Evolutionary conservation across 2,797 vertebrate species (phyloP), one percentile per base, ranked within the genome.

Genomic region (Helostoma temminkii): DNA sequence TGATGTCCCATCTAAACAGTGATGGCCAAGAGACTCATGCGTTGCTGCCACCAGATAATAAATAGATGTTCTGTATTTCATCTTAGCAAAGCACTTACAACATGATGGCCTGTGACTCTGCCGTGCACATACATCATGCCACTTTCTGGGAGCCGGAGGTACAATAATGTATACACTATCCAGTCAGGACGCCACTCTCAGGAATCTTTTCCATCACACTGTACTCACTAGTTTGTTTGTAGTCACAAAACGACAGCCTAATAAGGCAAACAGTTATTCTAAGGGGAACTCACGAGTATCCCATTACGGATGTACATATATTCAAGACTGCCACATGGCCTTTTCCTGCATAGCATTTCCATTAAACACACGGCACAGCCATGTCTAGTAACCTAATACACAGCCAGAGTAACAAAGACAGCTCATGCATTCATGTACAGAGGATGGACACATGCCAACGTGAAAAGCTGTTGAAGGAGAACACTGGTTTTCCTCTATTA

Each of bases 241-340:
- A 81, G 84, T 90, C 84, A 85, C 83, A 86, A 76, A 85, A 89
- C 72, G 83, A 87, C 81, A 76, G 86, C 88, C 87, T 91, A 93
- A 93, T 91, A 91, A 90, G 88, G 87, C 74, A 86, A 90, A 90
- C 78, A 78, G 87, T 87, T 74, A 80, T 70, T 85, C 88, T 69
- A 74, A 78, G 52, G 82, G 74, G 85, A 91, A 84, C 91, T 90
- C 84, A 91, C 85, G 83, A 87, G 90, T 92, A 88, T 93, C 91
- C 74, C 74, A 76, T 93, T 94, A 93, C 89, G 83, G 86, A 93
- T 86, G 76, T 76, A 78, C 83, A 89, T 87, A 88, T 91, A 90
- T 89, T 89, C 88, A 86, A 81, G 74, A 87, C 81, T 80, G 88
- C 90, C 89, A 91, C 89, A 91, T 89, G 90, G 84, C 79, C 76